phyloP scores from a whole-genome alignment of 2,797 vertebrate genomes.

The Esox lucius region DNA sequence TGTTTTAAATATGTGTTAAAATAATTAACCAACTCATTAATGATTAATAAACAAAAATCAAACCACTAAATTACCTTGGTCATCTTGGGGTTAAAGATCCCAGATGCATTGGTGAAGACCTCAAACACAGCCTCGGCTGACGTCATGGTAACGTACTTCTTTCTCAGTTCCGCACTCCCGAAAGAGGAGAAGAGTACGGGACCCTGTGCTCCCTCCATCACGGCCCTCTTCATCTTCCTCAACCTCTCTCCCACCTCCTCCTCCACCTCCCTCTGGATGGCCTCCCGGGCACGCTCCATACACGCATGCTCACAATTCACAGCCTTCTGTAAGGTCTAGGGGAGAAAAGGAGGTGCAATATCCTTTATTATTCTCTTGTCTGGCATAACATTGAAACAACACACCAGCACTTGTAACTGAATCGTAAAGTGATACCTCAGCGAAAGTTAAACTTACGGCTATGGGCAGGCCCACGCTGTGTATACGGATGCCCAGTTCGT shows the following conservation, averaged over 20 bases:
- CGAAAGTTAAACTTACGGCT: constrained; percentile 57
- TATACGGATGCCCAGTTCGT: constrained; percentile 77
- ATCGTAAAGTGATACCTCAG: background rate
- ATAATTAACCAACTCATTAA: background rate
- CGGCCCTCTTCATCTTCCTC: constrained; percentile 71
- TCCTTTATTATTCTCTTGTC: background rate
- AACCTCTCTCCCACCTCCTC: constrained; percentile 67
- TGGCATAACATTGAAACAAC: background rate
- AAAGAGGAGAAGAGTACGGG: constrained; percentile 46
- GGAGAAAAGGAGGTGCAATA: background rate
- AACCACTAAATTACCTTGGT: constrained; percentile 57
- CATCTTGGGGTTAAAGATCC: constrained; percentile 68
- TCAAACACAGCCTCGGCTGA: constrained; percentile 68
- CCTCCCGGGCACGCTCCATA: constrained; percentile 61
- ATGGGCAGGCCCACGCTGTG: constrained; percentile 73
- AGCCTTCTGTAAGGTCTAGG: constrained; percentile 67
- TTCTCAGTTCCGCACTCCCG: constrained; percentile 66
- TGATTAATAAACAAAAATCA: background rate
- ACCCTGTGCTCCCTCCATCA: constrained; percentile 64
- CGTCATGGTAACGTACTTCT: constrained; percentile 63
- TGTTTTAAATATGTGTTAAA: too few species aligned
- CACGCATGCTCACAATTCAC: constrained; percentile 37
- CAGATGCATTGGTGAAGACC: constrained; percentile 64
- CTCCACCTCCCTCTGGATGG: constrained; percentile 73
- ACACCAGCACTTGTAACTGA: background rate